Base-by-base conservation (phyloP, 2,888 invertebrate genomes). In the Rhamnusium bicolor region DNA sequence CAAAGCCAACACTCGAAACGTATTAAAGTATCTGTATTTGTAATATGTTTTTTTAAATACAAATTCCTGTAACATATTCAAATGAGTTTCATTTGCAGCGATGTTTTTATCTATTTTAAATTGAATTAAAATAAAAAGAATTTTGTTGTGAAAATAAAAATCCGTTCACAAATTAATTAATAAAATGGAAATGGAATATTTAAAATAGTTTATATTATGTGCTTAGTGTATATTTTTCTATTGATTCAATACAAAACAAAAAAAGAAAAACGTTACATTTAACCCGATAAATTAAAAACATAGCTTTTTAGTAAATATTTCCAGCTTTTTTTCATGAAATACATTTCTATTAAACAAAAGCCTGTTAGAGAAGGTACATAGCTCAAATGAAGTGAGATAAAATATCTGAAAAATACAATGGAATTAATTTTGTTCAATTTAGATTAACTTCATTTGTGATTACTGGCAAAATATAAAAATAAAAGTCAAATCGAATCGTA, bases 341-440 rank as follows among this genome's bases (percentile, higher is more conserved):
- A 78, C 72, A 73, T 78, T 73, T 71, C 76, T 61, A 66, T 61
- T 68, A 73, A 76, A 76, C 78, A 76, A 78, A 74, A 73, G 73
- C 70, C 62, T 27, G 65, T 66, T 72, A 74, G 66, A 79, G 67
- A 66, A 74, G 71, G 69, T 70, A 71, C 74, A 49, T 61, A 68
- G 67, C 72, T 74, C 67, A 72, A 78, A 73, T 72, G 72, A 67
- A 81, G 75, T 73, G 80, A 77, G 78, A 80, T 69, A 73, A 76
- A 79, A 76, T 75, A 74, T 69, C 77, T 71, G 79, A 80, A 83
- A 81, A 79, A 82, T 80, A 86, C 86, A 87, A 88, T 87, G 85
- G 86, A 87, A 87, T 88, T 87, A 88, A 88, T 87, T 87, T 87
- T 84, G 84, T 86, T 86, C 87, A 87, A 88, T 88, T 87, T 85